These are phyloP conservation scores for Callionymus lyra DNA, from an alignment of 2,113 vertebrate species.

Conservation along the genomic window DNA sequence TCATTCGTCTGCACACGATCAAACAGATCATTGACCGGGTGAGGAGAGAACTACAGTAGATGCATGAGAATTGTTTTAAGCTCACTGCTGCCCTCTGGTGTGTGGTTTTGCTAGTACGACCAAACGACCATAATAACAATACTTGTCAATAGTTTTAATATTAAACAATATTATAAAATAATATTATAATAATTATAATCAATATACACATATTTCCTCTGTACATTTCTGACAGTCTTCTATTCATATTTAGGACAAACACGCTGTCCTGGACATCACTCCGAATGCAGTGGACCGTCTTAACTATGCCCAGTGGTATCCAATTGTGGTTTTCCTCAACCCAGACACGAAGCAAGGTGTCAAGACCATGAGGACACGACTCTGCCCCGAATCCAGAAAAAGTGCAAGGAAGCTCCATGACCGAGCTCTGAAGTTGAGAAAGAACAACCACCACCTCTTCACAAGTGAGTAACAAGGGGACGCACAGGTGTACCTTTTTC, in stretches of 20 bases:
- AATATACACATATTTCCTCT: background rate
- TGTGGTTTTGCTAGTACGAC: too few species aligned
- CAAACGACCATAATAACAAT: background rate
- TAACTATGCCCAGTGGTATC: conserved; percentile 99
- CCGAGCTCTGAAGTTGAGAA: conserved; percentile 90
- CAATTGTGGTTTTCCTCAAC: conserved; percentile 95
- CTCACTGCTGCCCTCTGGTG: conserved; percentile 55
- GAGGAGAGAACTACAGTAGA: conserved; percentile 49
- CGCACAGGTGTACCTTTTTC: background rate
- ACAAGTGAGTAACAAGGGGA: conserved; percentile 76
- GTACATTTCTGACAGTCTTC: background rate
- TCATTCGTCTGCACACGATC: conserved; percentile 97
- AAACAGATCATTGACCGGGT: conserved; percentile 98
- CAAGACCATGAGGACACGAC: conserved; percentile 90
- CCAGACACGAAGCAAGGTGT: conserved; percentile 96
- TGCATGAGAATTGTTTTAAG: conserved; percentile 1
- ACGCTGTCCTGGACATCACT: conserved; percentile 94
- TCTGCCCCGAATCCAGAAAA: conserved; percentile 92
- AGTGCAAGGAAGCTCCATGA: conserved; percentile 93
- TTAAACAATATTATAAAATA: background rate
- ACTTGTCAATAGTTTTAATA: background rate
- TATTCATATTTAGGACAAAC: conserved; percentile 77
- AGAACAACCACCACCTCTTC: conserved; percentile 97
- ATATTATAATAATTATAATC: background rate
- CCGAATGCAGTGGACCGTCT: conserved; percentile 98